These are phyloP conservation scores for Elymnias hypermnestra DNA, from an alignment of 1,140 invertebrate genomes.

Conservation along the genomic window DNA sequence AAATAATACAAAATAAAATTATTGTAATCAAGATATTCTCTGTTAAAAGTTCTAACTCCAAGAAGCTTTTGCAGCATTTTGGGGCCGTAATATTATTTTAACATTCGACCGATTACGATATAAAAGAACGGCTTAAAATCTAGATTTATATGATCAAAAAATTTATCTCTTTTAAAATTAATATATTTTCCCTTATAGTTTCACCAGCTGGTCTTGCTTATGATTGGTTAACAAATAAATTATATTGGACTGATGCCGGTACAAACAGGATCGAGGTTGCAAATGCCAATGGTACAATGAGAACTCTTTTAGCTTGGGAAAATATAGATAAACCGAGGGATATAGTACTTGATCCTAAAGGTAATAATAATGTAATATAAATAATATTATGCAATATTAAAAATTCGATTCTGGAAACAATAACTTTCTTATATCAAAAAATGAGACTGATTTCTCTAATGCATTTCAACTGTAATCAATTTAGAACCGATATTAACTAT, in stretches of 20 bases:
- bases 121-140: too few species aligned
- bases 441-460: too few species aligned
- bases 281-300: constrained; percentile 85
- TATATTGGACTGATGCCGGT: constrained; percentile 93
- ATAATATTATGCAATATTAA: neutral
- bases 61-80: too few species aligned
- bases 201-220: constrained; percentile 86
- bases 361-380: constrained; percentile 43
- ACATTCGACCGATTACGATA: too few species aligned
- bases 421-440: too few species aligned
- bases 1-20: too few species aligned
- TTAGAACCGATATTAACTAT: too few species aligned
- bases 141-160: too few species aligned
- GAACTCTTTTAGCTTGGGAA: constrained; percentile 87
- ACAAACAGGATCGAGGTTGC: constrained; percentile 90
- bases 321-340: constrained; percentile 89
- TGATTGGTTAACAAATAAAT: constrained; percentile 90
- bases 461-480: too few species aligned
- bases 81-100: too few species aligned
- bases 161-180: neutral
- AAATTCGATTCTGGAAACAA: neutral
- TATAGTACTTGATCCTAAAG: constrained; percentile 88
- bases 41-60: too few species aligned
- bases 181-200: constrained; percentile 54
- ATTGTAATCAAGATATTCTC: too few species aligned